Evolutionary conservation across 1,140 invertebrate species (phyloP).

Genomic region (Heliconius hermathena): DNA sequence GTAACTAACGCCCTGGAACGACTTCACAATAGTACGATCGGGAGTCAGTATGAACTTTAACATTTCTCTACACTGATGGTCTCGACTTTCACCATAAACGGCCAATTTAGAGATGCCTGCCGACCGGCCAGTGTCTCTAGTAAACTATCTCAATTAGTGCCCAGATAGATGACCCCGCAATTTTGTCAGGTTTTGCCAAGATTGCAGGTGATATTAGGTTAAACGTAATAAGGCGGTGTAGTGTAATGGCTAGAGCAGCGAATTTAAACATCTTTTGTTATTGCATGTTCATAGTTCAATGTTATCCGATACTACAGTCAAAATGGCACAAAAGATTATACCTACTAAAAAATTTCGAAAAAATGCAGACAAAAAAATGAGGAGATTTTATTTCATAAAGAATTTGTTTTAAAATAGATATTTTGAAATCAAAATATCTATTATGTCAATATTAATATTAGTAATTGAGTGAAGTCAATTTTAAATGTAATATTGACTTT

Average conservation of each 20-base stretch:
- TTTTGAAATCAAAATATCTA: too few relatives aligned
- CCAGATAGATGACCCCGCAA: conserved; percentile 75
- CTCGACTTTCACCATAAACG: conserved; percentile 78
- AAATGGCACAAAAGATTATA: too few relatives aligned
- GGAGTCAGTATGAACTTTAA: conserved; percentile 71
- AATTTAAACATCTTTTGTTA: conserved; percentile 41
- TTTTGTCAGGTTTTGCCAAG: conserved; percentile 68
- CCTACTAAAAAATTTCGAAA: too few relatives aligned
- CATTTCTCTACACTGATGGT: conserved; percentile 71
- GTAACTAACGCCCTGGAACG: not conserved
- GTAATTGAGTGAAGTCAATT: too few relatives aligned
- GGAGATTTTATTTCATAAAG: too few relatives aligned
- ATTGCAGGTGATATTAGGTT: conserved; percentile 70
- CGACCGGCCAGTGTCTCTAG: conserved; percentile 69
- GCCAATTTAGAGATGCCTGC: conserved; percentile 73
- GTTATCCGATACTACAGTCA: not conserved
- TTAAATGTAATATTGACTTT: too few relatives aligned
- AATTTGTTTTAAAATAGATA: too few relatives aligned
- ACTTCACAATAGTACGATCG: conserved; percentile 53
- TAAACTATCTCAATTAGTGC: conserved; percentile 80
- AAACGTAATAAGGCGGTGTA: conserved; percentile 58
- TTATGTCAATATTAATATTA: too few relatives aligned
- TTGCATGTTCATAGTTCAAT: conserved; percentile 20
- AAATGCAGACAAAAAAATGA: too few relatives aligned
- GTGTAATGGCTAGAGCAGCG: conserved; percentile 39